Evolutionary conservation across 2,113 vertebrate genomes (phyloP).

Genomic region (Diglossa brunneiventris): DNA sequence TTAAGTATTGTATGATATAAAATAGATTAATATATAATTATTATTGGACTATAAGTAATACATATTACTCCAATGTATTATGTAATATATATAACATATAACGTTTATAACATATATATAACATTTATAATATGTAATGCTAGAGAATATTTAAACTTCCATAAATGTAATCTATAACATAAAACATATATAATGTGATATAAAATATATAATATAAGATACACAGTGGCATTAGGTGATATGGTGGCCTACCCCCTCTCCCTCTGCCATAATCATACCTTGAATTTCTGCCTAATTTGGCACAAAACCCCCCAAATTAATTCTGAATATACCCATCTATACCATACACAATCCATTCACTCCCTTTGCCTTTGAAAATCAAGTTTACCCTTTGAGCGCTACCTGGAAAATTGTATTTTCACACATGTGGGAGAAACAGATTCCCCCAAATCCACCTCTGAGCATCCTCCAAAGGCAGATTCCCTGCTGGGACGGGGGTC

Average conservation of each 20-base stretch:
- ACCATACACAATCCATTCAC: accelerated
- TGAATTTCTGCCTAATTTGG: not conserved
- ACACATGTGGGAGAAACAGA: accelerated
- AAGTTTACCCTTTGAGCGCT: accelerated
- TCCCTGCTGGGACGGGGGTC: not conserved
- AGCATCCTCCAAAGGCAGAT: accelerated
- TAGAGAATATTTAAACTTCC: not conserved
- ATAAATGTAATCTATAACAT: not conserved
- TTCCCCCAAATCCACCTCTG: accelerated
- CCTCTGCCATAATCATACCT: not conserved
- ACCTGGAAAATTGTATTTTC: accelerated
- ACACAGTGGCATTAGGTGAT: not conserved
- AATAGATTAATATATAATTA: too few relatives aligned
- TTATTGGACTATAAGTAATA: too few relatives aligned
- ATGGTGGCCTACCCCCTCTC: not conserved
- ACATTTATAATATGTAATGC: not conserved
- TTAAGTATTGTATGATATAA: too few relatives aligned
- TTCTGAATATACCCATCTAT: accelerated
- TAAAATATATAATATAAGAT: too few relatives aligned
- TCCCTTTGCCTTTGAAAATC: not conserved
- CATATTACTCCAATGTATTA: not conserved
- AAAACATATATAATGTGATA: not conserved
- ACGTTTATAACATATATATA: not conserved
- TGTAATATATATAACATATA: too few relatives aligned
- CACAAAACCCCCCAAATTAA: not conserved